These are phyloP conservation scores for Xiphophorus maculatus DNA, from an alignment of 2,113 vertebrate species.

Conservation along the genomic window DNA sequence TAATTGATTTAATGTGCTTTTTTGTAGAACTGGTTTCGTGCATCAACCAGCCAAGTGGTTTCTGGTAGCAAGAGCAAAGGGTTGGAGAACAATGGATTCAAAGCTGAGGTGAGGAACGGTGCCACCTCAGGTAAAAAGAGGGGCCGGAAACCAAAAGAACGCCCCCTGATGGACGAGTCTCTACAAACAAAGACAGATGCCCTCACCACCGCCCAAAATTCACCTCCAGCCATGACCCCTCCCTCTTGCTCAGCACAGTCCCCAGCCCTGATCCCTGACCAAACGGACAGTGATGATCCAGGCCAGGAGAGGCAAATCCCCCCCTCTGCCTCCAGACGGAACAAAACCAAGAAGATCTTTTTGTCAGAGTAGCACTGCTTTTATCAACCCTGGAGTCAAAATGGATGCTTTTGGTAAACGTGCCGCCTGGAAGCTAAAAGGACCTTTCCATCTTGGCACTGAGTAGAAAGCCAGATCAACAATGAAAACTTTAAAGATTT, in stretches of 20 bases:
- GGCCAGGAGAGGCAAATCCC: slow-evolving; percentile 67
- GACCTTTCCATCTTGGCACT: slow-evolving; percentile 53
- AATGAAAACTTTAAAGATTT: slow-evolving; percentile 47
- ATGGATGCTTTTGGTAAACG: slow-evolving; percentile 54
- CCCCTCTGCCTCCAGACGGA: slow-evolving; percentile 62
- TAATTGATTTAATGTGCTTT: slow-evolving; percentile 8
- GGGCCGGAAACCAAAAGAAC: slow-evolving; percentile 93
- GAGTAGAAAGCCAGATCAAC: slow-evolving; percentile 58
- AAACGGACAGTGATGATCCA: slow-evolving; percentile 57
- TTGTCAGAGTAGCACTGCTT: slow-evolving; percentile 70
- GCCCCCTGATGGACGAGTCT: slow-evolving; percentile 59
- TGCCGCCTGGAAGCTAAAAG: slow-evolving; percentile 47
- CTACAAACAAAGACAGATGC: slow-evolving; percentile 70
- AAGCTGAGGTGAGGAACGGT: slow-evolving; percentile 81
- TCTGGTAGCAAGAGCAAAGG: slow-evolving; percentile 83
- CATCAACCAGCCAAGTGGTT: slow-evolving; percentile 83
- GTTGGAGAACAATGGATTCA: slow-evolving; percentile 72
- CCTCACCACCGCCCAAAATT: slow-evolving; percentile 51
- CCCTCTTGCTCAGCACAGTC: slow-evolving; percentile 49
- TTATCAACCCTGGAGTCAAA: slow-evolving; percentile 51
- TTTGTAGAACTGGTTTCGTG: slow-evolving; percentile 94
- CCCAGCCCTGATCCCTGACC: slow-evolving; percentile 43
- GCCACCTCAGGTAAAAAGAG: slow-evolving; percentile 86
- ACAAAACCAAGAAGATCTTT: slow-evolving; percentile 72
- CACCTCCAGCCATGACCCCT: slow-evolving; percentile 33